Percentiles rank a stretch among this genome's conserved stretches.
Evolutionary conservation across 2,113 vertebrate genomes (phyloP).

Genomic region (Otus sunia): DNA sequence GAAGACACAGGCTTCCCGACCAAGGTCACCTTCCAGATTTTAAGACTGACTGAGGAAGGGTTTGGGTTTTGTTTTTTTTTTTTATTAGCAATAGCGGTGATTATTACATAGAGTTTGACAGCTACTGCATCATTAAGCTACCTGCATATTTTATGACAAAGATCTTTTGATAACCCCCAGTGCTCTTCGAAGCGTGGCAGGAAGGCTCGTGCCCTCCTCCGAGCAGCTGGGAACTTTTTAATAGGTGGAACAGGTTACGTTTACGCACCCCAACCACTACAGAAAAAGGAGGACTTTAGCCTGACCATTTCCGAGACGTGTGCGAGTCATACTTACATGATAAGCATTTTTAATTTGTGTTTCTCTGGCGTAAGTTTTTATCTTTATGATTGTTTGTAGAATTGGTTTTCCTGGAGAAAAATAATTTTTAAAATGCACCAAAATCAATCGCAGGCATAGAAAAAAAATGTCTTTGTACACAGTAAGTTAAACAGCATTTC

Average conservation of each 20-base stretch:
- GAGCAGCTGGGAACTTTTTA: neutral
- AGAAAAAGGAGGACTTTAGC: neutral
- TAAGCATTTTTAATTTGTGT: constrained; percentile 87
- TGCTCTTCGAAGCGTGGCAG: neutral
- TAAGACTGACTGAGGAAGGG: neutral
- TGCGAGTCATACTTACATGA: constrained; percentile 72
- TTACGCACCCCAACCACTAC: neutral
- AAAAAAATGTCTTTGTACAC: neutral
- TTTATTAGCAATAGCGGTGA: neutral
- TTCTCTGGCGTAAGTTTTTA: constrained; percentile 98
- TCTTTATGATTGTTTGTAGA: constrained; percentile 99
- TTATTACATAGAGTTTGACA: neutral
- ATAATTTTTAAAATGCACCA: neutral
- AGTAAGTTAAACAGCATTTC: neutral
- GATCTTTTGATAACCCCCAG: neutral
- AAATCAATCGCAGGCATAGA: neutral
- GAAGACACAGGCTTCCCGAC: neutral
- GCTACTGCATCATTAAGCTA: neutral
- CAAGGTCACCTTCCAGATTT: neutral
- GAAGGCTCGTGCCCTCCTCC: neutral
- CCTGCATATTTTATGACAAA: neutral
- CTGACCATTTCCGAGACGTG: neutral
- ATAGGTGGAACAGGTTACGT: accelerated
- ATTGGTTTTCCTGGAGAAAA: constrained; percentile 90
- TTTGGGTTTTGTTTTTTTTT: neutral